Evolutionary conservation across 2,113 vertebrate genomes (phyloP).

Genomic region (Petroica traversi): DNA sequence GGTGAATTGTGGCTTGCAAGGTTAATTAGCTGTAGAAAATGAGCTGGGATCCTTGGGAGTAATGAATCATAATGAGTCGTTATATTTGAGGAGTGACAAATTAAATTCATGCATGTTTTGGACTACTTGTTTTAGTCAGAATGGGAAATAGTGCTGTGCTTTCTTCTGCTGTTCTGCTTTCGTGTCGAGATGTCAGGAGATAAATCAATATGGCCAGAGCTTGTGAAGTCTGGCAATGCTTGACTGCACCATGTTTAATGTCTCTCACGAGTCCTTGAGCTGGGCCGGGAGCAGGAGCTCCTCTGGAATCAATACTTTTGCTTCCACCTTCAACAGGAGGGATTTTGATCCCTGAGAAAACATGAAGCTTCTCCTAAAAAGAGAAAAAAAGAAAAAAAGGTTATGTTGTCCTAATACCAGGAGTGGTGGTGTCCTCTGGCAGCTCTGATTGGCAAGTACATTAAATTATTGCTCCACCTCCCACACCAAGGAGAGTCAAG

Average conservation of each 20-base stretch:
- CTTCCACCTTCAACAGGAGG: neutral
- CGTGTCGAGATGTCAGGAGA: neutral
- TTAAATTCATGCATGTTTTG: neutral
- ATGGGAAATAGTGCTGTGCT: neutral
- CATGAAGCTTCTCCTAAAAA: neutral
- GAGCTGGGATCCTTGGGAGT: neutral
- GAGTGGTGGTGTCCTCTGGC: neutral
- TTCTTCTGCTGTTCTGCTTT: conserved; percentile 1
- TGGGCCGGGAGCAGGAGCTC: neutral
- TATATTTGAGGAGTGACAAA: neutral
- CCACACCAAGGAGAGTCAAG: neutral
- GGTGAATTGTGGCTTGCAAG: neutral
- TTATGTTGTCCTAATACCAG: neutral
- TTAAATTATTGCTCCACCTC: neutral
- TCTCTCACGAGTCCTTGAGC: neutral
- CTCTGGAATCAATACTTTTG: neutral
- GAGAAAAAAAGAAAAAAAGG: no score
- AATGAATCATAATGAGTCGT: neutral
- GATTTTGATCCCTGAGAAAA: neutral
- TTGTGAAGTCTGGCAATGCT: neutral
- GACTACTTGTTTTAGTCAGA: neutral
- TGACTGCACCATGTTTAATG: neutral
- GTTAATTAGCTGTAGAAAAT: conserved; percentile 17
- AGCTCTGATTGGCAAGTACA: neutral
- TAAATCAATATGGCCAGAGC: neutral